A percentile compares a stretch with the other conserved stretches of the same genome.
phyloP scores from a whole-genome alignment of 2,113 vertebrate genomes.

The Petaurus breviceps region DNA sequence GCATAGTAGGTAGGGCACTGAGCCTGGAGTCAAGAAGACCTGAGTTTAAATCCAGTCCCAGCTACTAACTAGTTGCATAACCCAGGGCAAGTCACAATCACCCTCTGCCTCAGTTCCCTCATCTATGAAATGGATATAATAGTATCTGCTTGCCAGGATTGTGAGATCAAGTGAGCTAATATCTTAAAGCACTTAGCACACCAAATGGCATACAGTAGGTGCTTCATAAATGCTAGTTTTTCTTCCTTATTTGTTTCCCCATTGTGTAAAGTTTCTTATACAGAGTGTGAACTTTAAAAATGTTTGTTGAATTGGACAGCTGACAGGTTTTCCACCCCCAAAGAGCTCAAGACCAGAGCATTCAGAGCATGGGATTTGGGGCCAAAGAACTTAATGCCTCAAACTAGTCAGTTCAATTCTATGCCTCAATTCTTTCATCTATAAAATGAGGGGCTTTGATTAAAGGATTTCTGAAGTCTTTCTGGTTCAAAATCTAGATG shows the following conservation, averaged over 20 bases:
- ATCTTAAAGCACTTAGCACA: not conserved
- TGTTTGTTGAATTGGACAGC: not conserved
- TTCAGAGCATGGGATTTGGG: not conserved
- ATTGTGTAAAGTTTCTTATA: not conserved
- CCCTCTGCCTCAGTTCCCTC: not conserved
- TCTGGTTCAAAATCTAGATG: not conserved
- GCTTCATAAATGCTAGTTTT: not conserved
- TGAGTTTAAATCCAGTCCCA: not conserved
- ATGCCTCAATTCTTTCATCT: not conserved
- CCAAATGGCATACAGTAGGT: not conserved
- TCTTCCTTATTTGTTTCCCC: not conserved
- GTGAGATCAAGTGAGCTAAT: not conserved
- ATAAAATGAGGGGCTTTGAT: not conserved
- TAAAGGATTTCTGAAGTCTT: not conserved
- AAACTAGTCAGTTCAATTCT: not conserved
- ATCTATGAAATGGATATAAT: not conserved
- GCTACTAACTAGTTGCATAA: not conserved
- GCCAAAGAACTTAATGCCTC: not conserved
- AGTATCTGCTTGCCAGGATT: not conserved
- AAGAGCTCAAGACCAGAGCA: not conserved
- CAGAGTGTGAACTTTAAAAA: not conserved
- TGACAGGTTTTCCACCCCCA: not conserved
- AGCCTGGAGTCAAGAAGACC: not conserved
- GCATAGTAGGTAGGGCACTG: not conserved
- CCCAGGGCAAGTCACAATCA: not conserved